Evolutionary conservation across 2,888 invertebrate species (phyloP), one percentile per base, ranked within the genome.

Genomic region (Piscicola geometra): DNA sequence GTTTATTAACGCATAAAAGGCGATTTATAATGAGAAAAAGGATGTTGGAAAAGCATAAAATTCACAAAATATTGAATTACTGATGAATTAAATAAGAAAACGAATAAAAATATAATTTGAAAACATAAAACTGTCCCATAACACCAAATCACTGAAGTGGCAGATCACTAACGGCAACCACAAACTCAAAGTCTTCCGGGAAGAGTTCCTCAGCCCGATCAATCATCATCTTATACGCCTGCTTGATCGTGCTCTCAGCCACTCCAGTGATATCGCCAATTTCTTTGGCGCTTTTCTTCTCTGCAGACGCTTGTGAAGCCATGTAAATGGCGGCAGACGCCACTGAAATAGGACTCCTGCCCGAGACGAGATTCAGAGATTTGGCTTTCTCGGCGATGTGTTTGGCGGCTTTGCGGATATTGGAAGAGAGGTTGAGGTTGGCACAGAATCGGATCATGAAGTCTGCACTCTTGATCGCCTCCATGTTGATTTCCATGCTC

Each of bases 301-400:
- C 92, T 81, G 93, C 93, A 0, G 94, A 94, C 0, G 96, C 92
- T 87, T 95, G 97, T 21, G 96, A 96, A 1, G 99, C 98, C 98
- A 99, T 98, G 83, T 98, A 99, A 83, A 99, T 99, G 75, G 99
- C 97, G 70, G 99, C 98, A 9, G 99, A 99, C 0, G 99, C 96
- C 0, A 99, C 96, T 0, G 98, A 98, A 79, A 99, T 97, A 0
- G 99, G 99, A 76, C 97, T 97, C 82, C 98, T 90, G 5, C 98
- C 98, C 60, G 98, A 94, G 12, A 98, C 97, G 82, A 99, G 92
- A 84, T 99, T 97, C 86, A 95, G 87, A 83, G 99, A 97, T 0
- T 95, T 95, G 1, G 98, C 98, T 84, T 93, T 94, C 82, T 93
- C 89, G 0, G 99, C 98, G 83, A 99, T 99, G 82, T 94, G 92